Evolutionary conservation across 2,888 invertebrate species (phyloP).

Genomic region (Allygus modestus): DNA sequence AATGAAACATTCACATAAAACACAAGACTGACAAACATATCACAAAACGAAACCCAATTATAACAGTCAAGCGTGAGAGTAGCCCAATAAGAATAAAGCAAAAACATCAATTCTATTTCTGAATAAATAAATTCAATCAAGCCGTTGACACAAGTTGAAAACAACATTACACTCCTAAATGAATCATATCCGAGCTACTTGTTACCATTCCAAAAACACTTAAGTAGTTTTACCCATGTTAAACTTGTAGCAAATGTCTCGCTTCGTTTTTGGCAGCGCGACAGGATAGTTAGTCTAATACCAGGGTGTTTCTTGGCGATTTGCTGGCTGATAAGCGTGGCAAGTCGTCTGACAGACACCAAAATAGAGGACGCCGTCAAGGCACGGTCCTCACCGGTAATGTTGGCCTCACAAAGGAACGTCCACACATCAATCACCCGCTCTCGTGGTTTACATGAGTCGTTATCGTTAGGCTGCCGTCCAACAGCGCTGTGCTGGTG

Average conservation of each 20-base stretch:
- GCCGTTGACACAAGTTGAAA: too few relatives aligned
- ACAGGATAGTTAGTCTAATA: constrained; percentile 31
- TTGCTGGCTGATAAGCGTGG: constrained; percentile 18
- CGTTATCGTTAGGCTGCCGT: not conserved
- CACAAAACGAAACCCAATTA: too few relatives aligned
- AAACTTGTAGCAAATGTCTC: not conserved
- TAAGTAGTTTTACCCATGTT: too few relatives aligned
- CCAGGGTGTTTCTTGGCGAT: constrained; percentile 39
- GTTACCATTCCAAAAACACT: too few relatives aligned
- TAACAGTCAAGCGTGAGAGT: too few relatives aligned
- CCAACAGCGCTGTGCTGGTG: not conserved
- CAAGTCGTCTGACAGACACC: constrained; percentile 28
- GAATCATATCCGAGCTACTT: too few relatives aligned
- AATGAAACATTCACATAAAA: too few relatives aligned
- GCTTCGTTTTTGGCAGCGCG: not conserved
- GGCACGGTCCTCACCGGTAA: not conserved
- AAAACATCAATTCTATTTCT: too few relatives aligned
- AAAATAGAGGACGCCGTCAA: constrained; percentile 21
- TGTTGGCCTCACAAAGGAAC: not conserved
- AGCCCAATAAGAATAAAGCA: too few relatives aligned
- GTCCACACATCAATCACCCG: constrained; percentile 14
- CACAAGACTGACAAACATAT: too few relatives aligned
- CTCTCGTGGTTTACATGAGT: not conserved
- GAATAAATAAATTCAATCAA: too few relatives aligned
- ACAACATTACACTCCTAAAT: too few relatives aligned